phyloP scores from a whole-genome alignment of 2,888 invertebrate species.

The Andrena praecox region DNA sequence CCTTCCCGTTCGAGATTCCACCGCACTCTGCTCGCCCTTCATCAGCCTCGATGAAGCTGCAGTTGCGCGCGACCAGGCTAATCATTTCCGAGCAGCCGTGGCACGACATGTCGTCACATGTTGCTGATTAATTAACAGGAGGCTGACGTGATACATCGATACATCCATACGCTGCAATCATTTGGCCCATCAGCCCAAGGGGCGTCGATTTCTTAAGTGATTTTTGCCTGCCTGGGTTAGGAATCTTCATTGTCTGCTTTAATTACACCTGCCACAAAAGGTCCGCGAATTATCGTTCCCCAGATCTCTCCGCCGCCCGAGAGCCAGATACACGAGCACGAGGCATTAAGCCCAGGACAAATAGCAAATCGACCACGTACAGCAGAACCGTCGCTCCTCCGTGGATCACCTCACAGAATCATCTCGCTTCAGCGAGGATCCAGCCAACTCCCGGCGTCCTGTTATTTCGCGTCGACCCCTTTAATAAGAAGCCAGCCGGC shows the following conservation, averaged over 20 bases:
- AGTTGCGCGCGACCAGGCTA: not conserved
- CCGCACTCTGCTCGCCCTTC: not conserved
- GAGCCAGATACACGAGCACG: not conserved
- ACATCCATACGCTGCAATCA: conserved; percentile 29
- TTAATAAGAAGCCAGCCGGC: conserved; percentile 13
- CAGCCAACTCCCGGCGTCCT: conserved; percentile 2
- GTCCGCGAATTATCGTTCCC: not conserved
- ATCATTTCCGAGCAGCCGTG: not conserved
- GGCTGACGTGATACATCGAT: not conserved
- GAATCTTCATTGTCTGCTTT: conserved; percentile 8
- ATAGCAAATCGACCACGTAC: conserved; percentile 23
- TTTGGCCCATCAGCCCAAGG: not conserved
- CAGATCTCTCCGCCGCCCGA: not conserved
- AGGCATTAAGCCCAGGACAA: conserved; percentile 5
- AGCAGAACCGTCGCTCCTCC: not conserved
- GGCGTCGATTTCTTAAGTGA: not conserved
- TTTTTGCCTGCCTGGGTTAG: not conserved
- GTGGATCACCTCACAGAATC: conserved; percentile 5
- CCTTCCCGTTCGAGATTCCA: not conserved
- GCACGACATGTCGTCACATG: not conserved
- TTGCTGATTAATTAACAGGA: conserved; percentile 39
- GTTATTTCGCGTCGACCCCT: conserved; percentile 14
- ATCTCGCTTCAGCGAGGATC: not conserved
- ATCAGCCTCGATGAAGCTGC: not conserved
- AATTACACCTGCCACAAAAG: not conserved